Evolutionary conservation across 1,140 invertebrate species (phyloP).

Genomic region (Tetramorium simillimum): DNA sequence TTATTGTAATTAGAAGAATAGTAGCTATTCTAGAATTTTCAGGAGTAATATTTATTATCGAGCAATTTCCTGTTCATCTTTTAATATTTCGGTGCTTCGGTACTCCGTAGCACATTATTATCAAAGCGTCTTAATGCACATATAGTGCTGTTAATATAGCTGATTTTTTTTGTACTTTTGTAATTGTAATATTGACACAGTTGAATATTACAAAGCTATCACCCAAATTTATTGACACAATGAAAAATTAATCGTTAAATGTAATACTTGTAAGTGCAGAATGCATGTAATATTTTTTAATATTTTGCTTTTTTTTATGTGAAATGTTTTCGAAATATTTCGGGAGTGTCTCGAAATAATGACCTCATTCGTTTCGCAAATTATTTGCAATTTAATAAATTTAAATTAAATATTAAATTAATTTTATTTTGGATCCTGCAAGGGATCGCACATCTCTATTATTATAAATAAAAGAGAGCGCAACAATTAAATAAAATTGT

Average conservation of each 20-base stretch:
- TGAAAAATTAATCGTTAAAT: neutral
- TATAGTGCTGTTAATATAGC: constrained; percentile 58
- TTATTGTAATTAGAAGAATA: constrained; percentile 60
- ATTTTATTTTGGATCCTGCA: neutral
- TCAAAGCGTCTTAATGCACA: constrained; percentile 33
- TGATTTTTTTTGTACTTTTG: constrained; percentile 23
- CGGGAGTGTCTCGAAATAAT: neutral
- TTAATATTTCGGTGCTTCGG: constrained; percentile 49
- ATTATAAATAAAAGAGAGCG: constrained; percentile 62
- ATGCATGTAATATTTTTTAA: constrained; percentile 14
- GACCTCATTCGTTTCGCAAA: neutral
- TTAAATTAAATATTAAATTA: neutral
- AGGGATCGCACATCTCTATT: constrained; percentile 14
- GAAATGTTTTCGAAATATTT: neutral
- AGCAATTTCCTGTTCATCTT: constrained; percentile 42
- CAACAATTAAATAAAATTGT: constrained; percentile 2
- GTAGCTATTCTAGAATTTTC: constrained; percentile 44
- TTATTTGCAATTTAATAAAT: neutral
- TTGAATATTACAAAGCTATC: neutral
- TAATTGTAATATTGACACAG: neutral
- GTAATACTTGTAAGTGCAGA: neutral
- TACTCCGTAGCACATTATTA: constrained; percentile 39
- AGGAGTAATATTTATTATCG: constrained; percentile 73
- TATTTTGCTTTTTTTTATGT: neutral
- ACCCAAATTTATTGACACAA: neutral